Evolutionary conservation across 2,113 vertebrate species (phyloP).

Genomic region (Mola mola): DNA sequence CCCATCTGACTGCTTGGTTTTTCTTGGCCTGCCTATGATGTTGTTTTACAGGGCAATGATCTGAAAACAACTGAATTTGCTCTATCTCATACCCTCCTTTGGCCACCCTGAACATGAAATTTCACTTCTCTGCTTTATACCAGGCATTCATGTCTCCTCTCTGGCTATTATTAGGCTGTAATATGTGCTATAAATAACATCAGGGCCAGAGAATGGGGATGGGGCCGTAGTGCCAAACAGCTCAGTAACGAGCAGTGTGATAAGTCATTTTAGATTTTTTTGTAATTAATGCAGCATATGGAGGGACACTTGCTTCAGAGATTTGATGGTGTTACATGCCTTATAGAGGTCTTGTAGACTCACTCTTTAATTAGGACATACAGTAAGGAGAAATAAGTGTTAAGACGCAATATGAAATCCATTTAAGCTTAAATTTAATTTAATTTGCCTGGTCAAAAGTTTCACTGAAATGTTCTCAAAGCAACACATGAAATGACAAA

Average conservation of each 20-base stretch:
- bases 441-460: conserved; percentile 16
- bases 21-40: conserved; percentile 32
- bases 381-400: too few relatives aligned
- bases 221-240: conserved; percentile 42
- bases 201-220: conserved; percentile 17
- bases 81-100: conserved; percentile 39
- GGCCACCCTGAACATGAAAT: conserved; percentile 57
- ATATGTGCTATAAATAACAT: conserved; percentile 59
- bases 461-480: conserved; percentile 2
- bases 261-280: conserved; percentile 63
- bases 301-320: conserved; percentile 69
- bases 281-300: conserved; percentile 75
- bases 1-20: conserved; percentile 56
- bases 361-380: conserved; percentile 30
- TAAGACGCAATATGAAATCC: too few relatives aligned
- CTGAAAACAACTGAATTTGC: conserved; percentile 69
- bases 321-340: conserved; percentile 27
- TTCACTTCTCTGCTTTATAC: conserved; percentile 58
- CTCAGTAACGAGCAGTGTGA: conserved; percentile 43
- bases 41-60: conserved; percentile 68
- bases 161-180: conserved; percentile 26
- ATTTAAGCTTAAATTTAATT: neutral
- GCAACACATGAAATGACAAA: conserved; percentile 11
- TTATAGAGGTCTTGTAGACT: conserved; percentile 9
- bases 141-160: conserved; percentile 25